A percentile compares a stretch with the other conserved stretches of the same genome.
Evolutionary conservation across 2,113 vertebrate genomes (phyloP).

Genomic region (Carettochelys insculpta): DNA sequence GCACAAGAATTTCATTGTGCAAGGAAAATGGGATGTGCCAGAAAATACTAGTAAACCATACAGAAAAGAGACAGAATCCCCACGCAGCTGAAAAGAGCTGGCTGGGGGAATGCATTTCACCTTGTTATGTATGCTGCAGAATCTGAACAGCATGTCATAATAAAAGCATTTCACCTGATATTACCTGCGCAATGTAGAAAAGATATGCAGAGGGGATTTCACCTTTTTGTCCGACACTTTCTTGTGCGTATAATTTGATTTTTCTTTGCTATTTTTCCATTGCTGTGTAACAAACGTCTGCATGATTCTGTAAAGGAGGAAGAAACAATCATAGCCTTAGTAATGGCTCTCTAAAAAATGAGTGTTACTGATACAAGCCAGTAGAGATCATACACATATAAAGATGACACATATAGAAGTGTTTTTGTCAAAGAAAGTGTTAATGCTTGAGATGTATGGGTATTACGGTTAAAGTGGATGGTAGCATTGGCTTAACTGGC

Average conservation of each 20-base stretch:
- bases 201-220: slow-evolving; percentile 91
- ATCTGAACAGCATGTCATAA: not conserved
- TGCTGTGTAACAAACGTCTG: slow-evolving; percentile 92
- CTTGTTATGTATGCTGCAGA: not conserved
- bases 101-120: no score
- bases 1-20: no score
- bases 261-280: slow-evolving; percentile 91
- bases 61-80: no score
- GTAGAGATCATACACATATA: not conserved
- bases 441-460: not conserved
- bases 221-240: slow-evolving; percentile 88
- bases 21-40: no score
- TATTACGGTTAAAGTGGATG: not conserved
- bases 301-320: slow-evolving; percentile 84
- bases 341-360: accelerated
- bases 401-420: not conserved
- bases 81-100: no score
- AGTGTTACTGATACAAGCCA: not conserved
- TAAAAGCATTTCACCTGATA: slow-evolving; percentile 25
- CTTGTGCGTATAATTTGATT: slow-evolving; percentile 85
- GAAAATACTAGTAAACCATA: no score
- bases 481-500: accelerated
- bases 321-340: not conserved
- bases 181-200: slow-evolving; percentile 92
- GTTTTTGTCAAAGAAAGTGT: not conserved